Base-by-base conservation (phyloP, 2,113 vertebrate genomes). In the Oostethus manadensis region DNA sequence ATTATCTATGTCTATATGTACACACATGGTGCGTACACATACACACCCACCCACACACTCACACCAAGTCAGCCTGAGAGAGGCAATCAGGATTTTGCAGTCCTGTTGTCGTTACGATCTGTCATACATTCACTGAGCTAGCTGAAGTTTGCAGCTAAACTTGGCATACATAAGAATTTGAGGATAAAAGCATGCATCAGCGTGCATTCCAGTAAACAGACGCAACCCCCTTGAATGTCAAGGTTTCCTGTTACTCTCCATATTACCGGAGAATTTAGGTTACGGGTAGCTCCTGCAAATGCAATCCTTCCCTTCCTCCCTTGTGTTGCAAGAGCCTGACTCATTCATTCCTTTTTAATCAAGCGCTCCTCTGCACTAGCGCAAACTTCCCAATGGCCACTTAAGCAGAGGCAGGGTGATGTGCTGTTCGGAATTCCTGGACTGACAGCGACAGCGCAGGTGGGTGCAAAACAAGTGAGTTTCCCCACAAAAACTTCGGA, bases 361-460 rank as follows among this genome's bases (percentile, higher is more conserved):
- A 10, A 29, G 35, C 17, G 62, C 33, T 44, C 44, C 47, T 6
- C n/a, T 20, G 20, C 9, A 56, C 10, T 16, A 10, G 17, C 1
- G 48, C 2, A 7, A 43, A 10, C 58, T 56, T 47, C 23, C 8
- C 6, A 8, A 9, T 40, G 53, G 5, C n/a, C 40, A 55, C 14
- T 40, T 42, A 40, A 55, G 21, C n/a, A 15, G 18, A 3, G 8
- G 35, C 29, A 7, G 29, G 5, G 29, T 33, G 23, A 26, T 26
- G 23, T 26, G 18, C 3, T 49, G 43, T 56, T 61, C 58, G 26
- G 26, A 53, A 29, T 54, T 51, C n/a, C 38, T 73, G n/a, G 13
- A n/a, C 18, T 62, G 17, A 59, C n/a, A 53, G 29, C 23, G 50
- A 73, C 62, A 72, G 64, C 23, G 42, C 18, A 18, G 58, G 40